phyloP scores from a whole-genome alignment of 1,140 invertebrate genomes.

The Drosophila miranda region DNA sequence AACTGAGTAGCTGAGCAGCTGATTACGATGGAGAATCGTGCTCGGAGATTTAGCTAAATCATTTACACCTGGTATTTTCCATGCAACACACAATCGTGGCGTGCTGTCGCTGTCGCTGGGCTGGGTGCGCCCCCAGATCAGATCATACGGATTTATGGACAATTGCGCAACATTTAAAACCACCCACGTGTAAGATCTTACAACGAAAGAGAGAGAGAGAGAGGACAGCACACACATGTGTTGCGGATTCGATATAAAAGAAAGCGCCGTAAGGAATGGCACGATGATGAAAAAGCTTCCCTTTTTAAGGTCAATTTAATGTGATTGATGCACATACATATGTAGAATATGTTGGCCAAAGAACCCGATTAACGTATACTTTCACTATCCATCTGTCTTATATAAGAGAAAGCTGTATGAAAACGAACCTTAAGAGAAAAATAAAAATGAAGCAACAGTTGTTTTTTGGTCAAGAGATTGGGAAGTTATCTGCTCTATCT shows the following conservation, averaged over 20 bases:
- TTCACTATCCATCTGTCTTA: conserved; percentile 8
- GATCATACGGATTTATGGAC: conserved; percentile 6
- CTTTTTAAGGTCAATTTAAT: conserved; percentile 11
- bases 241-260: no score
- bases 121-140: no score
- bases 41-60: no score
- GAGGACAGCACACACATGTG: no score
- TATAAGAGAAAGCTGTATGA: conserved; percentile 3
- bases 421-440: no score
- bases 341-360: no score
- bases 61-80: no score
- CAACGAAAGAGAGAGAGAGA: background rate
- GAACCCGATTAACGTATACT: conserved; percentile 7
- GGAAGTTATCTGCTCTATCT: background rate
- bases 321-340: no score
- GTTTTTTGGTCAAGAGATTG: background rate
- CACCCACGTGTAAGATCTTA: conserved; percentile 23
- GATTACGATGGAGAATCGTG: conserved; percentile 9
- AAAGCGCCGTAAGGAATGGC: no score
- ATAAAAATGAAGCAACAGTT: background rate
- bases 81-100: no score
- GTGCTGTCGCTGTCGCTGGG: no score
- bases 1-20: conserved; percentile 15
- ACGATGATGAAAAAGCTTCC: no score
- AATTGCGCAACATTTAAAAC: conserved; percentile 27